Base-by-base conservation (phyloP, 2,797 vertebrate genomes). In the Leptoclinus maculatus region DNA sequence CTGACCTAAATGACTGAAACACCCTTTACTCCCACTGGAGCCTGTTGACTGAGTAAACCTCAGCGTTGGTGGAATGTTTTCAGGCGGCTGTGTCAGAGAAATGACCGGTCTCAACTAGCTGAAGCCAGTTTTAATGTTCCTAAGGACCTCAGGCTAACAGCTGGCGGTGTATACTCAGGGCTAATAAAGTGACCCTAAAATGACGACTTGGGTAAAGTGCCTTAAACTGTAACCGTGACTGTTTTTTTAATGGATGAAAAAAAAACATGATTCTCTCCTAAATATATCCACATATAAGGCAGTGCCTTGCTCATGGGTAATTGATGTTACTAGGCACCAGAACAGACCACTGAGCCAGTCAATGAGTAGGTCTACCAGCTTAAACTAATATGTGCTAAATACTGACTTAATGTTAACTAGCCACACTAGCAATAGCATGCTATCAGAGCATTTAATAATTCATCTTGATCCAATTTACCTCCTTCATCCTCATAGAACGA, bases 141-240 rank as follows among this genome's bases (percentile, higher is more conserved):
- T 2, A 53, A 59, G 41, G 65, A 73, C 73, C 83, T 73, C 74
- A 80, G 80, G 73, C 34, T 63, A 78, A 75, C 87, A 89, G 82
- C 73, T 85, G 83, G 67, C 45, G 47, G 54, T 84, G 82, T 83
- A 60, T 85, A 81, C 87, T 80, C 78, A 80, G 71, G n/a, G 64
- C 63, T 83, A 80, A 89, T 83, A 73, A 88, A 83, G 77, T 76
- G 73, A 38, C 41, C 82, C 65, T 45, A 78, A 78, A 85, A 79
- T 71, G 43, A 77, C 73, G 73, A 66, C 79, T 87, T 58, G 19
- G 74, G 25, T 62, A 69, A 78, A 76, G 80, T 51, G n/a, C 62
- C 70, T 58, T 72, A 17, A 80, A 72, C 54, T 60, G 36, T 63
- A 65, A 82, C 81, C 64, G 60, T 78, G 43, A 71, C 51, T 68